Evolutionary conservation across 1,140 invertebrate genomes (phyloP).

Genomic region (Papilio polytes): DNA sequence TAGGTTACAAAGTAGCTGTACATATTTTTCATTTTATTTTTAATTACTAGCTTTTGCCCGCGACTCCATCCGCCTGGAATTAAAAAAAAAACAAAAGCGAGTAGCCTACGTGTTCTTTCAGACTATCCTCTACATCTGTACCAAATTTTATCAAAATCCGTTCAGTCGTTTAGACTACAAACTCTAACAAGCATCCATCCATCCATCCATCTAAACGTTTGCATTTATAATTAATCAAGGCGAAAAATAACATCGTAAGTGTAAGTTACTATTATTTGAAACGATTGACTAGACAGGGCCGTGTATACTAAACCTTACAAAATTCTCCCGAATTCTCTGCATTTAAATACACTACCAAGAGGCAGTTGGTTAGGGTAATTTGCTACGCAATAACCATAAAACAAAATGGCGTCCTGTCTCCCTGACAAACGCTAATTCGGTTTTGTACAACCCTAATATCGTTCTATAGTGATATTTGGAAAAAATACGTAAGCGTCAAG

Average conservation of each 20-base stretch:
- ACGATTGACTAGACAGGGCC: neutral
- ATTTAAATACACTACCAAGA: slow-evolving; percentile 22
- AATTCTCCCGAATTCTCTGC: slow-evolving; percentile 7
- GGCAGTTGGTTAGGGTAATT: slow-evolving; percentile 18
- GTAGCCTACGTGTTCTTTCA: too few relatives aligned
- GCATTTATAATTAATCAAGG: neutral
- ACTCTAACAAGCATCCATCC: too few relatives aligned
- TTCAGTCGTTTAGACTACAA: too few relatives aligned
- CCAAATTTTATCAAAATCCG: too few relatives aligned
- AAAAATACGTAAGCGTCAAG: neutral
- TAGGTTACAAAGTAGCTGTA: too few relatives aligned
- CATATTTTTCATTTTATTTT: too few relatives aligned
- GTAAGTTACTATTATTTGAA: neutral
- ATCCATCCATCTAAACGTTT: too few relatives aligned
- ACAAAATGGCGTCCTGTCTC: slow-evolving; percentile 28
- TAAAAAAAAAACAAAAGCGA: too few relatives aligned
- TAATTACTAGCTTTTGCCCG: too few relatives aligned
- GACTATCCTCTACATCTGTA: too few relatives aligned
- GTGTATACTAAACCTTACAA: neutral
- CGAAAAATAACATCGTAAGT: neutral
- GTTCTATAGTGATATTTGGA: neutral
- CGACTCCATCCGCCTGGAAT: too few relatives aligned
- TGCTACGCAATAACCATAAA: slow-evolving; percentile 22
- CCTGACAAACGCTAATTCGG: slow-evolving; percentile 25
- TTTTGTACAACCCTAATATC: slow-evolving; percentile 28